Evolutionary conservation across 2,113 vertebrate genomes (phyloP), one percentile per base, ranked within the genome.

Genomic region (Gallinago media): DNA sequence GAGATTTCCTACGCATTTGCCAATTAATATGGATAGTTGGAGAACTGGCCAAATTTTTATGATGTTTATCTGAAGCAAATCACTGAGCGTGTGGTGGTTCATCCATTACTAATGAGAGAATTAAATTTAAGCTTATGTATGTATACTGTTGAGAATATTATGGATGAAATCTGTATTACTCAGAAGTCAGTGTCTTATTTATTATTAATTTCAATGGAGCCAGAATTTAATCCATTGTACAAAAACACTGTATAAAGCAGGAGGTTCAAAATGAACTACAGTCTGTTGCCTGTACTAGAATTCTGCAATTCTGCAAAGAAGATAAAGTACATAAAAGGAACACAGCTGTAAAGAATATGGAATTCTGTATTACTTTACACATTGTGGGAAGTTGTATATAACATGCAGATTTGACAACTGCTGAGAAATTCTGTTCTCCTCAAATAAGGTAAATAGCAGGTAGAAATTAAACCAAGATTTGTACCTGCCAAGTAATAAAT

Each of bases 91-190:
- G 72, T 49, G 25, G 34, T 62, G 46, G 25, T 63, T 90, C 50
- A 96, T 80, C 85, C 75, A 59, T 56, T 82, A 70, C 44, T 96
- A 83, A 96, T 80, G 63, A 94, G 38, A 92, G 46, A 83, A 94
- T 74, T 58, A 66, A 82, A 88, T 83, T 62, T 73, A 38, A 26
- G 4, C 15, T 59, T 44, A 15, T 44, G 12, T 29, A 44, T 81
- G 8, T 74, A n/a, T 74, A 42, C 59, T 66, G 7, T 42, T 76
- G 71, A 88, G 62, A 89, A 66, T 88, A 79, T 56, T 61, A 73
- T n/a, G 74, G 71, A 46, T 42, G 74, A 95, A 92, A 67, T 71
- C 47, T 50, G 34, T 46, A 46, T 4, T 13, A 2, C 44, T 80
- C 31, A 55, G 18, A 96, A 92, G 20, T 29, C 42, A 70, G 23